Evolutionary conservation across 2,797 vertebrate species (phyloP).

Genomic region (Brachyalestes nurse): DNA sequence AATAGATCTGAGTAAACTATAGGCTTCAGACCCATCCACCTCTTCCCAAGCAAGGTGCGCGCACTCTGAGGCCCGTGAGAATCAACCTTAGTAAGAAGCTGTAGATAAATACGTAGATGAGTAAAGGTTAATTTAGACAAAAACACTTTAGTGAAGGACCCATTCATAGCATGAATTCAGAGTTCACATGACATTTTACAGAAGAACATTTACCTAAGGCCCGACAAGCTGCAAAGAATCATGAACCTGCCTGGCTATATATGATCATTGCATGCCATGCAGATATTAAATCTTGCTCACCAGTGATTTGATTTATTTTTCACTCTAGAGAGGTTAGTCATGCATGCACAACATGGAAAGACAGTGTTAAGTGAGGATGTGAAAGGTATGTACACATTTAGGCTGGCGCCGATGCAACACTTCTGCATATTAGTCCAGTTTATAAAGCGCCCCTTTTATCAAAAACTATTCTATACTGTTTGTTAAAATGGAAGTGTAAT

Average conservation of each 20-base stretch:
- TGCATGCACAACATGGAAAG: constrained; percentile 13
- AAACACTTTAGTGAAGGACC: neutral
- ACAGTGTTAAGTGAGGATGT: neutral
- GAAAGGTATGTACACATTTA: neutral
- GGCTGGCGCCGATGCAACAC: neutral
- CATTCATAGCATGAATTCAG: neutral
- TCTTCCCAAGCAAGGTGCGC: neutral
- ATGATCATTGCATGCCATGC: constrained; percentile 29
- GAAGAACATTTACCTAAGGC: neutral
- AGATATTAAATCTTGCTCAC: constrained; percentile 14
- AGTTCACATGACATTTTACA: neutral
- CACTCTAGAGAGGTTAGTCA: constrained; percentile 22
- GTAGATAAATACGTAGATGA: neutral
- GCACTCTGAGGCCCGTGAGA: neutral
- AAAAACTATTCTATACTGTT: neutral
- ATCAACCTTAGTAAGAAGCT: neutral
- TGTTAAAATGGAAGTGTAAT: too few relatives aligned
- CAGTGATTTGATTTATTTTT: constrained; percentile 3
- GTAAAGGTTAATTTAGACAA: neutral
- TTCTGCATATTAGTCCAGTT: neutral
- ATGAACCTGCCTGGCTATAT: constrained; percentile 18
- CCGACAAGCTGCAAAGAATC: constrained; percentile 16
- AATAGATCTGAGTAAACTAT: neutral
- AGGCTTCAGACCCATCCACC: constrained; percentile 1
- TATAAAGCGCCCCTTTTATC: neutral